Evolutionary conservation across 2,888 invertebrate species (phyloP).

Genomic region (Tipula vernalis): DNA sequence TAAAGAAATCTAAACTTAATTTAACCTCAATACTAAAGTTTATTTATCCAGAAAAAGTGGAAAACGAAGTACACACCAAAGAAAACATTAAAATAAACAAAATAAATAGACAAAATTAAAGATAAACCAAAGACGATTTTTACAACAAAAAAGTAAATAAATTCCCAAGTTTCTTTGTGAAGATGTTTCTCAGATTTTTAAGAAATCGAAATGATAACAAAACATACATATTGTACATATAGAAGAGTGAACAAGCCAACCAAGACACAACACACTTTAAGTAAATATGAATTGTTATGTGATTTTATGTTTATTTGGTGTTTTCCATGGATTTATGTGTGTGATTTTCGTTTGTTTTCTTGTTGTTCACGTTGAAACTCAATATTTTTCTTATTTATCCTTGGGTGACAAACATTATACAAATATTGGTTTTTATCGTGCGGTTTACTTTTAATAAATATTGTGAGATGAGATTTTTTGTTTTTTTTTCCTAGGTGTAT

Average conservation of each 20-base stretch:
- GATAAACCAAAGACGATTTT: not conserved
- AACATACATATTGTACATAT: not conserved
- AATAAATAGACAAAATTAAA: not conserved
- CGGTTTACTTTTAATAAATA: not conserved
- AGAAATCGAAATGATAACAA: not conserved
- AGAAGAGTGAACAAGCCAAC: not conserved
- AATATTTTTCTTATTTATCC: not conserved
- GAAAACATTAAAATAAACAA: not conserved
- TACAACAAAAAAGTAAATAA: not conserved
- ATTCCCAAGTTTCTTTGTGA: not conserved
- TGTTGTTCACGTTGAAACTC: not conserved
- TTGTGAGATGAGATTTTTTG: not conserved
- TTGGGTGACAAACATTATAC: not conserved
- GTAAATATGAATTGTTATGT: not conserved
- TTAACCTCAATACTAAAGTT: not conserved
- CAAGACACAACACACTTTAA: not conserved
- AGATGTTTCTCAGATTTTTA: not conserved
- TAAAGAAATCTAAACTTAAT: not conserved
- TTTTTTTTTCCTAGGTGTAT: not conserved
- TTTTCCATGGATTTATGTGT: not conserved
- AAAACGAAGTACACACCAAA: not conserved
- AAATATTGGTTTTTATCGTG: not conserved
- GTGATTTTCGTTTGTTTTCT: not conserved
- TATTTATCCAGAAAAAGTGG: not conserved
- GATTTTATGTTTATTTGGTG: not conserved